Conservation (phyloP, 2,797 vertebrate genomes). For the Dicrostonyx torquatus region DNA sequence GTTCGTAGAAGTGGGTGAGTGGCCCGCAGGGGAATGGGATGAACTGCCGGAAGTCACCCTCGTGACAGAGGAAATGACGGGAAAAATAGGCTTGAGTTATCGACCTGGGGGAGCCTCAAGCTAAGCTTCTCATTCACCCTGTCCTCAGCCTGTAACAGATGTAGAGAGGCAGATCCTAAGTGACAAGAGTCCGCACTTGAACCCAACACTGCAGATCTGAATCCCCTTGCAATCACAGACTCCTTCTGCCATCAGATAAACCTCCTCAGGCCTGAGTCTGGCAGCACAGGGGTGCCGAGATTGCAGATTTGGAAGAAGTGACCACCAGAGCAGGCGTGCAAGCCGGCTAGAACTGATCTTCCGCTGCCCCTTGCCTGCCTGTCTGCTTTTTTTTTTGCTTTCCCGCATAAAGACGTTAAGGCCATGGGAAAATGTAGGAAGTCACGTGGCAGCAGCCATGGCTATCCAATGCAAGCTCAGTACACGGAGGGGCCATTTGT, state of each 20-base stretch:
- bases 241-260: not conserved
- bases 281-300: not conserved
- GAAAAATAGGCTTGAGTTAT: accelerated
- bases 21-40: accelerated
- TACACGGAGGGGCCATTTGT: not conserved
- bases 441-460: not conserved
- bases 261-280: not conserved
- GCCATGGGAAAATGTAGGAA: not conserved
- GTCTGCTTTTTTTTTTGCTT: not conserved
- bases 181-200: not conserved
- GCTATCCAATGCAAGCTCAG: not conserved
- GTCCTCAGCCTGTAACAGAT: too few relatives aligned
- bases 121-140: not conserved
- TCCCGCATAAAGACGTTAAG: not conserved
- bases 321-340: not conserved
- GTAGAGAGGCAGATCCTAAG: not conserved
- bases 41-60: not conserved
- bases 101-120: not conserved
- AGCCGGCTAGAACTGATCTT: not conserved
- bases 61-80: not conserved
- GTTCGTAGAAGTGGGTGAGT: constrained; percentile 97
- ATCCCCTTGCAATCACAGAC: not conserved
- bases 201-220: not conserved
- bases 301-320: not conserved
- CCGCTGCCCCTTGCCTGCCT: not conserved